phyloP scores from a whole-genome alignment of 2,888 invertebrate species.

The Lithophane ornitopus region DNA sequence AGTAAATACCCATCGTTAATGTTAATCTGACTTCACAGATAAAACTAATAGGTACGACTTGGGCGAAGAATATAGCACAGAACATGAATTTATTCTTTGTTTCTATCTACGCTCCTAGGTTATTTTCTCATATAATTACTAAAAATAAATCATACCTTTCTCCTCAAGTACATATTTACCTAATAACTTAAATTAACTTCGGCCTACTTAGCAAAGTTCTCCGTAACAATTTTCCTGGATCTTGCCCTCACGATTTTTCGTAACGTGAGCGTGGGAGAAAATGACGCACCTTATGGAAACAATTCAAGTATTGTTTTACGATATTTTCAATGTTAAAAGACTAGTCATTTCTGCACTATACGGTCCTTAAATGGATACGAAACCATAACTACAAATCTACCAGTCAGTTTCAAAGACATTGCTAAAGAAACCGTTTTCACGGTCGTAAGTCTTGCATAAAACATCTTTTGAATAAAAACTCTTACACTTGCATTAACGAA shows the following conservation, averaged over 20 bases:
- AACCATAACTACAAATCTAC: slow-evolving; percentile 25
- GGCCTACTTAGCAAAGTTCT: background rate
- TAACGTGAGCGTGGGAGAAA: slow-evolving; percentile 24
- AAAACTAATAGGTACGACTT: background rate
- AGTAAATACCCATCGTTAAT: slow-evolving; percentile 15
- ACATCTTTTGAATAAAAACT: slow-evolving; percentile 30
- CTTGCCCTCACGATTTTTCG: slow-evolving; percentile 8
- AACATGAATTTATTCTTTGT: background rate
- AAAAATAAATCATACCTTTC: background rate
- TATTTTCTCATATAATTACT: background rate
- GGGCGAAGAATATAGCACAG: background rate
- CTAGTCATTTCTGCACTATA: background rate
- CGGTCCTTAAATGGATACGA: background rate
- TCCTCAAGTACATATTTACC: slow-evolving; percentile 1
- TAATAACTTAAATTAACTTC: background rate
- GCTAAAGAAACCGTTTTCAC: slow-evolving; percentile 41
- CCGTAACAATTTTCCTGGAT: slow-evolving; percentile 14
- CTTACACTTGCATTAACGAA: slow-evolving; percentile 4
- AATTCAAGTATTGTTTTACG: slow-evolving; percentile 12
- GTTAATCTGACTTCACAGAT: background rate
- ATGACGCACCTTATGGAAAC: background rate
- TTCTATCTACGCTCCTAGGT: background rate
- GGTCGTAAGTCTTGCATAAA: slow-evolving; percentile 41
- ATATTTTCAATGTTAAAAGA: background rate
- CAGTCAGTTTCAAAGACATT: slow-evolving; percentile 25